Percentiles rank a stretch among this genome's conserved stretches.
These are phyloP conservation scores for Riparia riparia DNA, from an alignment of 2,113 vertebrate species.

Conservation along the genomic window DNA sequence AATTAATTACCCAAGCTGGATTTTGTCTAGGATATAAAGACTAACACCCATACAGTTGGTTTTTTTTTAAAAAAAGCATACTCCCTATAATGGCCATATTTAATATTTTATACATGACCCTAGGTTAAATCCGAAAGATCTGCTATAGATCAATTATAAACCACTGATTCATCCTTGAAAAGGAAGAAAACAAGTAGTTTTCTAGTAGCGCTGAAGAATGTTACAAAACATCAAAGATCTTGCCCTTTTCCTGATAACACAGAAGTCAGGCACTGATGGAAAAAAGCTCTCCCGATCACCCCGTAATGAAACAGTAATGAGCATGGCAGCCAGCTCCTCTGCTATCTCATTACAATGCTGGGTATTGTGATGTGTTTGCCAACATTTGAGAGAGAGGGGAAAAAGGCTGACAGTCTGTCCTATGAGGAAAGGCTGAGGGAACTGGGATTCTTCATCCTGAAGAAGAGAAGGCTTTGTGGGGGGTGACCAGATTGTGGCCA, in stretches of 20 bases:
- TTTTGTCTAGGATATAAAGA: conserved; percentile 30
- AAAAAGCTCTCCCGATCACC: conserved; percentile 16
- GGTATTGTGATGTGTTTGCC: not conserved
- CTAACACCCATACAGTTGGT: not conserved
- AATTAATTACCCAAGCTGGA: conserved; percentile 51
- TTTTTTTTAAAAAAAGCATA: not conserved
- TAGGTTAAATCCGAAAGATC: conserved; percentile 54
- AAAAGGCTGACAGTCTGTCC: not conserved
- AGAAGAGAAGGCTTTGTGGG: not conserved
- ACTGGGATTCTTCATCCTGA: not conserved
- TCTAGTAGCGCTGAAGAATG: not conserved
- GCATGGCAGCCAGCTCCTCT: not conserved
- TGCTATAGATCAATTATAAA: conserved; percentile 54
- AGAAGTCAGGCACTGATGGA: conserved; percentile 36
- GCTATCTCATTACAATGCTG: not conserved
- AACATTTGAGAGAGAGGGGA: not conserved
- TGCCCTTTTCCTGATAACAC: conserved; percentile 28
- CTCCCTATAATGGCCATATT: conserved; percentile 33
- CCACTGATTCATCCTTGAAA: conserved; percentile 11
- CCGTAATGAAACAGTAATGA: conserved; percentile 55
- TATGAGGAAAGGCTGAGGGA: not conserved
- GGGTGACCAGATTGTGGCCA: not conserved
- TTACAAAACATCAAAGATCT: conserved; percentile 60
- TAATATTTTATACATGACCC: conserved; percentile 61
- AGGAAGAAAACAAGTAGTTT: conserved; percentile 61